Conservation (phyloP, 2,113 vertebrate species). For the Numenius arquata region DNA sequence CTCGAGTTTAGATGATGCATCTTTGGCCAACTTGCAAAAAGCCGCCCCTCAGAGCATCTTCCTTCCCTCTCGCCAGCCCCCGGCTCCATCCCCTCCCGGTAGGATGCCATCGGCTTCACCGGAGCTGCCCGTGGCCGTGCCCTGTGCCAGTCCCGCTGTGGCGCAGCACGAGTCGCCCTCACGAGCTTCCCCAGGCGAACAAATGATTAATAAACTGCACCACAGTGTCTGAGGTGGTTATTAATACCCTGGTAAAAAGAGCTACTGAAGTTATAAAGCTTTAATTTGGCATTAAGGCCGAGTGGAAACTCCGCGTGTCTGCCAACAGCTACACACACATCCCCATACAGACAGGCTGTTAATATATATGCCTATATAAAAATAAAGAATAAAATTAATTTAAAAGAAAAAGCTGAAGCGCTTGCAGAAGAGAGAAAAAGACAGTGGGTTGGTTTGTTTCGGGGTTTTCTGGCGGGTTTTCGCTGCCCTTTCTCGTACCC, state of each 20-base stretch:
- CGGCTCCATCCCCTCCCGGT: not conserved
- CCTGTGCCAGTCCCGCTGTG: not conserved
- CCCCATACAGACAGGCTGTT: conserved; percentile 39
- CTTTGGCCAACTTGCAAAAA: not conserved
- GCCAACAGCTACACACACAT: conserved; percentile 63
- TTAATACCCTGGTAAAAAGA: conserved; percentile 66
- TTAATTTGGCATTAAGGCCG: conserved; percentile 68
- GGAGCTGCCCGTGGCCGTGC: not conserved
- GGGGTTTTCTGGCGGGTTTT: not conserved
- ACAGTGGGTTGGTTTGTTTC: not conserved
- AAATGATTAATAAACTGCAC: conserved; percentile 64
- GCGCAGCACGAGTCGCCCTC: not conserved
- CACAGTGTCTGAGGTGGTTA: conserved; percentile 65
- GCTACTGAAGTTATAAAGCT: conserved; percentile 70
- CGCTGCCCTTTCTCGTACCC: not conserved
- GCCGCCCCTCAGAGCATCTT: not conserved
- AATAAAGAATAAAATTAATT: conserved; percentile 54
- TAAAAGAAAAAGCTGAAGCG: not conserved
- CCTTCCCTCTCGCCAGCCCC: not conserved
- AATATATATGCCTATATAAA: conserved; percentile 42
- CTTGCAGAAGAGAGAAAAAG: not conserved
- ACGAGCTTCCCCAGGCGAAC: not conserved
- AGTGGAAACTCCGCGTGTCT: conserved; percentile 48
- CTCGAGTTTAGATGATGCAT: not conserved
- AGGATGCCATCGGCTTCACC: not conserved